These are phyloP conservation scores for Paedocypris micromegethes DNA, from an alignment of 2,797 vertebrate genomes.

Conservation along the genomic window DNA sequence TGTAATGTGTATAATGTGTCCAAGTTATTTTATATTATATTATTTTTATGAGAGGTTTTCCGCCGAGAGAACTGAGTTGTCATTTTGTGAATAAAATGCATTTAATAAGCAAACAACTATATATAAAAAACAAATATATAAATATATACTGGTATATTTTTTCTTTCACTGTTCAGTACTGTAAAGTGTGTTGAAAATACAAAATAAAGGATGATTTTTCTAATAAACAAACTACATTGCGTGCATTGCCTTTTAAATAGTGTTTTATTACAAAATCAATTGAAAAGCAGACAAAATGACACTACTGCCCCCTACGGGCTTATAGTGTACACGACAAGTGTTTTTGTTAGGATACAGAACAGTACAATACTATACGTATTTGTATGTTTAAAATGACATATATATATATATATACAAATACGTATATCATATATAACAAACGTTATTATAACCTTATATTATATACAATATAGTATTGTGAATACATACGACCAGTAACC, in stretches of 20 bases:
- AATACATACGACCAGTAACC: too few species aligned
- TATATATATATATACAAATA: too few species aligned
- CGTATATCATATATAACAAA: too few species aligned
- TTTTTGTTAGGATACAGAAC: too few species aligned
- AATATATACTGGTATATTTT: slow-evolving; percentile 79
- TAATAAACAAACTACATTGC: slow-evolving; percentile 56
- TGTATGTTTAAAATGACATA: too few species aligned
- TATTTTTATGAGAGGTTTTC: slow-evolving; percentile 80
- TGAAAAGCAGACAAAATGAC: too few species aligned
- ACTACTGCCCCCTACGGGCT: too few species aligned
- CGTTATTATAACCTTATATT: too few species aligned
- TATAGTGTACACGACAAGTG: too few species aligned
- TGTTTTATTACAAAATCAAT: too few species aligned
- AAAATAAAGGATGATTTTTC: slow-evolving; percentile 78
- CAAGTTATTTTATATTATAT: slow-evolving; percentile 83
- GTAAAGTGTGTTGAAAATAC: slow-evolving; percentile 81
- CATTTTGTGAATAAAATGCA: slow-evolving; percentile 82
- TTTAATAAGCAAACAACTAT: slow-evolving; percentile 81
- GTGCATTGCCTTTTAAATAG: neutral
- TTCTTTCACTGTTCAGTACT: slow-evolving; percentile 82
- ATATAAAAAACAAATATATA: slow-evolving; percentile 75
- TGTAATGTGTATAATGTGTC: slow-evolving; percentile 81
- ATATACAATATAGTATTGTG: too few species aligned
- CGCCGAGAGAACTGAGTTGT: slow-evolving; percentile 76
- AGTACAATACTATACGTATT: too few species aligned